Evolutionary conservation across 2,797 vertebrate species (phyloP), one percentile per base, ranked within the genome.

Genomic region (Myotis planiceps): DNA sequence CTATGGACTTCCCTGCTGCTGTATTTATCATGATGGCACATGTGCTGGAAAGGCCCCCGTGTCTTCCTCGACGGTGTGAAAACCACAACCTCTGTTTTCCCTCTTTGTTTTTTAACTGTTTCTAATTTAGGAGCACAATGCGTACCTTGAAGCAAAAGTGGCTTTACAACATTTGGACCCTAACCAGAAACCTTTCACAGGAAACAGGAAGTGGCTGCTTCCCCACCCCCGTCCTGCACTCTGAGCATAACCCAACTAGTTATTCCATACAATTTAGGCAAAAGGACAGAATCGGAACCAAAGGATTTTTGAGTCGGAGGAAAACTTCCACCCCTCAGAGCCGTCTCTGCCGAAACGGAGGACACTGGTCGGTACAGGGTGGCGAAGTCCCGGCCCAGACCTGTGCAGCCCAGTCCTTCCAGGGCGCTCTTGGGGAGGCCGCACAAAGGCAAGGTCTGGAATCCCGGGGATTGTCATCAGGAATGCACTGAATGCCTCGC

Each of bases 91-190:
- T 89, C 69, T 97, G 88, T 94, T 97, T 95, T 95, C 96, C 95
- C 96, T 95, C 87, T 94, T 82, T 94, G 90, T 95, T 95, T 94
- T 94, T 86, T 72, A 95, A 92, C 5, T 60, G 19, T 95, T 98
- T 95, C 96, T 98, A 96, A 98, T 96, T 97, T 95, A 92, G 86
- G 96, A 97, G 95, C 84, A 95, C 95, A 97, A 96, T 23, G 42
- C 90, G 95, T 96, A 96, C 91, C 94, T 91, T 96, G 88, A 95
- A 87, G 86, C 88, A 71, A 80, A 81, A 81, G 94, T 63, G 68
- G 79, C 60, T 92, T 94, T 95, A 91, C 75, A 95, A 49, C 90
- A 91, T 78, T 58, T 71, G 81, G 85, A 92, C 91, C 78, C 88
- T 96, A n/a, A 93, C 78, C 72, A 92, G 91, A 97, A 88, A 55